Evolutionary conservation across 2,113 vertebrate species (phyloP), one percentile per base, ranked within the genome.

Genomic region (Dissostichus mawsoni): DNA sequence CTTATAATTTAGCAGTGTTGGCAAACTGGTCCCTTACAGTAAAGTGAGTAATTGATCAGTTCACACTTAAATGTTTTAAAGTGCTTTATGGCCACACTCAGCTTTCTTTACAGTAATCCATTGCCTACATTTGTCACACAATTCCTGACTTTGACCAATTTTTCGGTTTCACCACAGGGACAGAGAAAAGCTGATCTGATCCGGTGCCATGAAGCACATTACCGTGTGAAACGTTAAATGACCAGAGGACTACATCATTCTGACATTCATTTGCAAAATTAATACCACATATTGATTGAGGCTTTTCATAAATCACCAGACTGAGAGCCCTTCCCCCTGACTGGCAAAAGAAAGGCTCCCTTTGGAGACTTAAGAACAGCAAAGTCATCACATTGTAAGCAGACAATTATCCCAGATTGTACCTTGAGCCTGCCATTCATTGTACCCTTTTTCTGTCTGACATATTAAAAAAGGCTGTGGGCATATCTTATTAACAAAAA

Each of bases 231-330:
- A 95, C 89, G 89, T 91, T 91, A 87, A 93, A 92, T 61, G 90
- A 81, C 69, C 63, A 8, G 53, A 92, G 81, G 93, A 90, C 76
- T 95, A 88, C 81, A 94, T 94, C 92, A 94, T 92, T 91, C 85
- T 95, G 87, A 90, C 92, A 25, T 94, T 95, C 94, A 95, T 94
- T 94, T 95, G 87, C 81, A 92, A 91, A 95, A 95, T 94, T 91
- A 96, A 94, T 93, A 92, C 87, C 90, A 86, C 76, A 67, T 95
- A 93, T 93, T 91, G 90, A 93, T 92, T 88, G 78, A 82, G 70
- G 62, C 79, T 76, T 90, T 90, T 82, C 81, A 90, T 91, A 90
- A 87, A 91, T 91, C 87, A 91, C 76, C 80, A 45, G 83, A 25
- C 72, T 44, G 68, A 82, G 80, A 36, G 36, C 36, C 77, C 78